Evolutionary conservation across 2,797 vertebrate species (phyloP).

Genomic region (Neosalanx taihuensis): DNA sequence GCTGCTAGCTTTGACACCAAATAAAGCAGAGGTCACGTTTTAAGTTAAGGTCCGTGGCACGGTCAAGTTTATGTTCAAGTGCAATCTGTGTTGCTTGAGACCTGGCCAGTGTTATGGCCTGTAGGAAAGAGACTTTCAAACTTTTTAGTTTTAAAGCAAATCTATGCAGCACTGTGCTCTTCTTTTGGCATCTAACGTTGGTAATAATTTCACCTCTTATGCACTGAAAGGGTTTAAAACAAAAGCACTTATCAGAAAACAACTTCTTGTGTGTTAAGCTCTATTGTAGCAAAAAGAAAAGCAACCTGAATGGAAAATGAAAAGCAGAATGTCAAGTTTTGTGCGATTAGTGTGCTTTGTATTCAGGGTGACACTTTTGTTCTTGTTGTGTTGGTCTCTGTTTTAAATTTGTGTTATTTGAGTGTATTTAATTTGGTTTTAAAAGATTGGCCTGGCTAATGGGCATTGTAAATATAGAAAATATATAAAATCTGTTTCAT

Average conservation of each 20-base stretch:
- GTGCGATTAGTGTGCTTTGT: not conserved
- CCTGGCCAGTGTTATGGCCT: not conserved
- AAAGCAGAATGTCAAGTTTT: not conserved
- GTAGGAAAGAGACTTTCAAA: not conserved
- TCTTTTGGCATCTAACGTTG: too few relatives aligned
- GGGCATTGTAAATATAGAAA: not conserved
- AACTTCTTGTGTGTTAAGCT: not conserved
- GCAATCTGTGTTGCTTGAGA: not conserved
- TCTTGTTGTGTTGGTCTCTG: not conserved
- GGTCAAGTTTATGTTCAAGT: conserved; percentile 23
- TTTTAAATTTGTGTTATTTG: not conserved
- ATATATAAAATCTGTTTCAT: conserved; percentile 18
- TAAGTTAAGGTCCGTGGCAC: not conserved
- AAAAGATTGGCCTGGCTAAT: not conserved
- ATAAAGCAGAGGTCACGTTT: conserved; percentile 10
- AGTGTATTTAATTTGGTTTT: not conserved
- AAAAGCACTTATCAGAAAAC: not conserved
- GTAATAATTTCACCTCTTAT: too few relatives aligned
- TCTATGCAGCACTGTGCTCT: too few relatives aligned
- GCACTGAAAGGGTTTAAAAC: too few relatives aligned
- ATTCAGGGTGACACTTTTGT: conserved; percentile 24
- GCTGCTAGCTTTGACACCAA: conserved; percentile 26
- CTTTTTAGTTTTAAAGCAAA: not conserved
- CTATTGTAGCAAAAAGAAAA: not conserved
- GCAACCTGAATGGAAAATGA: conserved; percentile 8